These are phyloP conservation scores for Ondatra zibethicus DNA, from an alignment of 2,113 vertebrate species.

Conservation along the genomic window DNA sequence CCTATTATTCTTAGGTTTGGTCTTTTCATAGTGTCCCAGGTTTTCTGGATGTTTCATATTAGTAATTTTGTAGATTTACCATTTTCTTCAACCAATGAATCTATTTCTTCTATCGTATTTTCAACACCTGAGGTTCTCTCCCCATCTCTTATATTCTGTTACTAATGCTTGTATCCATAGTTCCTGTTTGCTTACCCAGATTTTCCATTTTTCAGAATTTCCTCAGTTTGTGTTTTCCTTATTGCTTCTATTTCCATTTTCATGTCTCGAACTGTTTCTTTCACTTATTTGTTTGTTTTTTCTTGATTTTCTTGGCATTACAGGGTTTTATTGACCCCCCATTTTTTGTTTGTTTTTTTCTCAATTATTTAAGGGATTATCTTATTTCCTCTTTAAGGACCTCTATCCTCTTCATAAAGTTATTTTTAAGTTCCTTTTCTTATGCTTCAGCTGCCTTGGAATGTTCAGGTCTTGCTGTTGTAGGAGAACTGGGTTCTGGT, in stretches of 20 bases:
- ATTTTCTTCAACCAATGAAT: too few species aligned
- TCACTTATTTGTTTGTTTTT: background rate
- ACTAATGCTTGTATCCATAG: too few species aligned
- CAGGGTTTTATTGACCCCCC: background rate
- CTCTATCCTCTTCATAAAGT: background rate
- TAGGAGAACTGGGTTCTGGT: background rate
- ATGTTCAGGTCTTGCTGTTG: background rate
- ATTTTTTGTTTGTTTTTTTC: background rate
- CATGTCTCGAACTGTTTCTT: background rate
- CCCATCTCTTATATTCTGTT: too few species aligned
- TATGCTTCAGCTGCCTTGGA: background rate
- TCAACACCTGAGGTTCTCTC: too few species aligned
- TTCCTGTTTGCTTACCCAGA: background rate
- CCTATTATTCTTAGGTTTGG: too few species aligned
- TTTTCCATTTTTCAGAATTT: background rate
- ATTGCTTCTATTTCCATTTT: background rate
- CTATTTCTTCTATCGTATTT: too few species aligned
- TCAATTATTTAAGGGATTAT: background rate
- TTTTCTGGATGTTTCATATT: too few species aligned
- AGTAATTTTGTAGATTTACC: too few species aligned
- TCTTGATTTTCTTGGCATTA: background rate
- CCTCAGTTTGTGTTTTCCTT: background rate
- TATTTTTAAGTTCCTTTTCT: background rate
- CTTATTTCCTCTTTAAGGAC: background rate
- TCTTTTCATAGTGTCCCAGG: too few species aligned